phyloP scores from a whole-genome alignment of 2,797 vertebrate genomes.

The Percopsis omiscomaycus region DNA sequence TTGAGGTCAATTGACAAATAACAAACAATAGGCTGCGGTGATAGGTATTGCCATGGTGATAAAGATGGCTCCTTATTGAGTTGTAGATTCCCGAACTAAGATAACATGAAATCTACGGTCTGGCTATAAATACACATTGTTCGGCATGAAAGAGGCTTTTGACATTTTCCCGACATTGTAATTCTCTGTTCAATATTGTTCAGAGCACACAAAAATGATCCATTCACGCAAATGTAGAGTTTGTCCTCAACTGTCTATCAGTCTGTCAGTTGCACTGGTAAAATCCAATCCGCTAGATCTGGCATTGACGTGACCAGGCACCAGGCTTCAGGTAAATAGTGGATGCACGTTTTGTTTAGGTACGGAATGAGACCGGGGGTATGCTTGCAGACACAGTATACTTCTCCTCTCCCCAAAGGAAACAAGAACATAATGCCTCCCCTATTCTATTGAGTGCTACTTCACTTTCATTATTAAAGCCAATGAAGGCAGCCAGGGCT shows the following conservation, averaged over 20 bases:
- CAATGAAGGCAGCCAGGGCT: constrained; percentile 36
- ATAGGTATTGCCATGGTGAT: constrained; percentile 65
- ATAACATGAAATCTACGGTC: constrained; percentile 36
- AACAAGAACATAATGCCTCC: not conserved
- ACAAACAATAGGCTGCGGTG: constrained; percentile 29
- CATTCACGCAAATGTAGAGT: too few relatives aligned
- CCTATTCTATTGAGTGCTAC: constrained; percentile 35
- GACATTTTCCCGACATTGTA: not conserved
- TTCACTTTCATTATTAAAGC: constrained; percentile 40
- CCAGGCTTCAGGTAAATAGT: too few relatives aligned
- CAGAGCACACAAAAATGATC: too few relatives aligned
- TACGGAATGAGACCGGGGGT: too few relatives aligned
- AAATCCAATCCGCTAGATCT: too few relatives aligned
- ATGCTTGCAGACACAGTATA: not conserved
- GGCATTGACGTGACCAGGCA: too few relatives aligned
- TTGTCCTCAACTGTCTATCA: too few relatives aligned
- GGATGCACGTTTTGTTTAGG: too few relatives aligned
- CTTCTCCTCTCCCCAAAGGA: not conserved
- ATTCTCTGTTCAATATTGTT: not conserved
- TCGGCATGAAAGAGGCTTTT: constrained; percentile 10
- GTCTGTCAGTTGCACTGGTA: too few relatives aligned
- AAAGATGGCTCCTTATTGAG: constrained; percentile 22
- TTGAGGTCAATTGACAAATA: constrained; percentile 52
- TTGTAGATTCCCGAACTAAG: constrained; percentile 26
- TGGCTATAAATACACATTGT: constrained; percentile 3